Evolutionary conservation across 1,140 invertebrate genomes (phyloP).

Genomic region (Neodiprion virginianus): DNA sequence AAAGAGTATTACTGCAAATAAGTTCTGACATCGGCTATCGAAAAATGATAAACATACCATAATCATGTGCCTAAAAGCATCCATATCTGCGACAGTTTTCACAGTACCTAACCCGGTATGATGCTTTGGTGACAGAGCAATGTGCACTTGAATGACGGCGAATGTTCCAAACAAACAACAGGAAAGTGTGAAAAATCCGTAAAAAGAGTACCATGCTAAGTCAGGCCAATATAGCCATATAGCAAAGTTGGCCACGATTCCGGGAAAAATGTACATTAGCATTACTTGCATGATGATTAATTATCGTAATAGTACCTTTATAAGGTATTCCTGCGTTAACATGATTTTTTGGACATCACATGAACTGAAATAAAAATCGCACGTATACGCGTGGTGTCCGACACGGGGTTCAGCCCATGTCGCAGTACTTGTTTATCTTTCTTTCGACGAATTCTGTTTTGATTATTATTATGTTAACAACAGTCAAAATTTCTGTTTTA

Average conservation of each 20-base stretch:
- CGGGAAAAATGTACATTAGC: not conserved
- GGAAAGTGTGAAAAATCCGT: slow-evolving; percentile 47
- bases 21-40: slow-evolving; percentile 17
- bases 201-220: slow-evolving; percentile 46
- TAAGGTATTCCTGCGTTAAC: not conserved
- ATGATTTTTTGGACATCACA: not conserved
- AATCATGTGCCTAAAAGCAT: slow-evolving; percentile 59
- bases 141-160: slow-evolving; percentile 58
- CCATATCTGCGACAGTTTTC: slow-evolving; percentile 58
- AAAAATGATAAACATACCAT: slow-evolving; percentile 49
- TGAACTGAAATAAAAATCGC: not conserved
- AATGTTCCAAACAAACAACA: slow-evolving; percentile 51
- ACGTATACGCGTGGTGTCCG: not conserved
- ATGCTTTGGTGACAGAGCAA: slow-evolving; percentile 62
- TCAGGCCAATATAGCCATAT: slow-evolving; percentile 35
- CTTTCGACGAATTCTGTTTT: too few relatives aligned
- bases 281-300: not conserved
- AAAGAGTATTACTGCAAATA: slow-evolving; percentile 30
- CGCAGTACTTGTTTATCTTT: not conserved
- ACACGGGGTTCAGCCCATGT: not conserved
- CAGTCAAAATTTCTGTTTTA: too few relatives aligned
- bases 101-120: slow-evolving; percentile 59
- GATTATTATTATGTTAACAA: too few relatives aligned
- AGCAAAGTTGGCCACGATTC: not conserved
- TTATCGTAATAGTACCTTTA: not conserved